Conservation (phyloP, 2,797 vertebrate species). For the Taenioides sp. region DNA sequence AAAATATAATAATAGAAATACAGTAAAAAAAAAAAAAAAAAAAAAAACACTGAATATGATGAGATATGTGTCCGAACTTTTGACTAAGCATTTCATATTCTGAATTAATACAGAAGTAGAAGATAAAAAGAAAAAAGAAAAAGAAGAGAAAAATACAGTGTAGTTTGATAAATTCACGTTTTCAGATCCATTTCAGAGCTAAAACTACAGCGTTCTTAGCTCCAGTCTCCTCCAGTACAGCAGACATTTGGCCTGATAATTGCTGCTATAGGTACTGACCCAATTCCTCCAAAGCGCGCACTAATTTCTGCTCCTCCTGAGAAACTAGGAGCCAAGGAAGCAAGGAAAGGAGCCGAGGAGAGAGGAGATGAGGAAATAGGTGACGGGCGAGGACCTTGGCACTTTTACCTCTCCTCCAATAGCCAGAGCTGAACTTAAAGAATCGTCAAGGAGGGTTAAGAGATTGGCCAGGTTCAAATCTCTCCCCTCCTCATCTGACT, state of each 20-base stretch:
- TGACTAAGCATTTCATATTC: no score
- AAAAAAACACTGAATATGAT: no score
- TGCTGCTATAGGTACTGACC: conserved; percentile 69
- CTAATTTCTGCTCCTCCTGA: conserved; percentile 74
- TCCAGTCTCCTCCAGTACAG: background rate
- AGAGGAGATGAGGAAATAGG: conserved; percentile 25
- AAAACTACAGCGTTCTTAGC: no score
- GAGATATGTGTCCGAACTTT: no score
- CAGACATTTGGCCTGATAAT: conserved; percentile 56
- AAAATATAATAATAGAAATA: no score
- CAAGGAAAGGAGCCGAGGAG: conserved; percentile 19
- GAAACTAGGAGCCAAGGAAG: conserved; percentile 45
- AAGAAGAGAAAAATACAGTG: no score
- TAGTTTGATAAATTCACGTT: background rate
- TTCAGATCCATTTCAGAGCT: no score
- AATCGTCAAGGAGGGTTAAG: conserved; percentile 52
- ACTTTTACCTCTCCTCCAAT: conserved; percentile 56
- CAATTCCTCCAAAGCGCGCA: conserved; percentile 67
- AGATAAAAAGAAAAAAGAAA: no score
- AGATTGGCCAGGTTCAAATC: conserved; percentile 70
- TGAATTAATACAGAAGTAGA: no score
- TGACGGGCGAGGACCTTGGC: conserved; percentile 29
- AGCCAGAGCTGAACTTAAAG: conserved; percentile 45
- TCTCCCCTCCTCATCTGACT: conserved; percentile 80
- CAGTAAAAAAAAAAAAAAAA: no score